Evolutionary conservation across 2,113 vertebrate species (phyloP), one percentile per base, ranked within the genome.

Genomic region (Ctenomys sociabilis): DNA sequence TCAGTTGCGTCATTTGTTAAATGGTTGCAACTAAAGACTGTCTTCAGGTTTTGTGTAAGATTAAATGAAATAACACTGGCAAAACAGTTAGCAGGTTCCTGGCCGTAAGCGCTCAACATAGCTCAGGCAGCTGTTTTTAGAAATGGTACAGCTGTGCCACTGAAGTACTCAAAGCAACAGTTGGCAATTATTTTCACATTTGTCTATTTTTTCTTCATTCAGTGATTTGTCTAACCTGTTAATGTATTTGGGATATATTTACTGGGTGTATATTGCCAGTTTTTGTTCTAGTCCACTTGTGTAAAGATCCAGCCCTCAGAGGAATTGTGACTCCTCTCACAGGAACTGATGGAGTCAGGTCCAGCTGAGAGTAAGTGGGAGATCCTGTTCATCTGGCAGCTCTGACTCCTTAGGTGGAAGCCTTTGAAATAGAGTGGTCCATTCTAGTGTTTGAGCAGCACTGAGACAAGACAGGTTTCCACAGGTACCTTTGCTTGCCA

Each of bases 41-140:
- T 66, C 30, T 80, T 75, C 45, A 78, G 73, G 21, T 84, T 75
- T 64, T 75, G 45, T 45, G 0, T 93, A 54, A 37, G 28, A 72
- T 90, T 90, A 57, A 93, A 68, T 92, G 73, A 92, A 30, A 43
- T 40, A 77, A 68, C 40, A 57, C 17, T 35, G 73, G 61, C 73
- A 95, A 83, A 86, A 37, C 70, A 57, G 61, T 92, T 83, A 90
- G 37, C 28, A 61, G 57, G 49, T 63, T 14, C 45, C 84, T 95
- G 88, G 35, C 54, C 19, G 0, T 28, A 68, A 81, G 35, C 19
- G 35, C n/a, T 66, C 83, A 73, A 0, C 66, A 80, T 73, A 68
- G 40, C 49, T 66, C 83, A 68, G 59, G 85, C 87, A 89, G 59
- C 49, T 82, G 32, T 59, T 93, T 81, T 80, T 75, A 85, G 68